A percentile compares a stretch with the other conserved stretches of the same genome.
Evolutionary conservation across 2,797 vertebrate genomes (phyloP).

Genomic region (Myotis vivesi): DNA sequence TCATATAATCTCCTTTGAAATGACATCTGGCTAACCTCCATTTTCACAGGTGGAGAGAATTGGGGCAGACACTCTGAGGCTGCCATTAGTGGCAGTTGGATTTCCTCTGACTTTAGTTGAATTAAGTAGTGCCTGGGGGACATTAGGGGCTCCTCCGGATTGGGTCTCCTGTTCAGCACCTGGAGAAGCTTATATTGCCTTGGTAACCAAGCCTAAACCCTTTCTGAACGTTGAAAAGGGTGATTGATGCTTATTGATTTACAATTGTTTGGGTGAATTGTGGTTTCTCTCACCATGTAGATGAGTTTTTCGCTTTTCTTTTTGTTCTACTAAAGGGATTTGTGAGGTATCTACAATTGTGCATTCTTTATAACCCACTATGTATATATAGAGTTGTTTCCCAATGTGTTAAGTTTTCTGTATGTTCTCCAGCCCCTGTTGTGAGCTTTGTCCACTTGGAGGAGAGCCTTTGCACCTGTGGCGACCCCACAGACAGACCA

Average conservation of each 20-base stretch:
- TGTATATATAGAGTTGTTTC: neutral
- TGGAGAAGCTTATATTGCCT: constrained; percentile 55
- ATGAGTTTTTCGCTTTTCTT: constrained; percentile 9
- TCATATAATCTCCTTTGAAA: constrained; percentile 57
- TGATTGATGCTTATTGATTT: constrained; percentile 17
- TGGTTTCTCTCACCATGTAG: neutral
- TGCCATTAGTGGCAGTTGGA: neutral
- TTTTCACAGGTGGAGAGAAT: constrained; percentile 50
- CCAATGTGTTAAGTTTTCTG: constrained; percentile 13
- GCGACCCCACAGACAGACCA: no score
- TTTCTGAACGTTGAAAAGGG: constrained; percentile 46
- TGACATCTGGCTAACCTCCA: constrained; percentile 59
- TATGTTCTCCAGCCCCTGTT: neutral
- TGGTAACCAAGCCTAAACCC: neutral
- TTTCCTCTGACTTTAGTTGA: constrained; percentile 11
- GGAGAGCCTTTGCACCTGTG: neutral
- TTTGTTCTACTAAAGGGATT: constrained; percentile 35
- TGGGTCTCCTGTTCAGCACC: constrained; percentile 52
- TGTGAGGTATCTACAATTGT: neutral
- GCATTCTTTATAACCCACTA: neutral
- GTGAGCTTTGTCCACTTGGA: neutral
- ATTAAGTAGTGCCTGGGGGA: neutral
- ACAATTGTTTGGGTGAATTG: constrained; percentile 7
- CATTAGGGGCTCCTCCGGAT: neutral
- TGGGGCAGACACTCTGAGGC: neutral